Evolutionary conservation across 2,113 vertebrate genomes (phyloP), one percentile per base, ranked within the genome.

Genomic region (western clawed frog (Xenopus tropicalis)): DNA sequence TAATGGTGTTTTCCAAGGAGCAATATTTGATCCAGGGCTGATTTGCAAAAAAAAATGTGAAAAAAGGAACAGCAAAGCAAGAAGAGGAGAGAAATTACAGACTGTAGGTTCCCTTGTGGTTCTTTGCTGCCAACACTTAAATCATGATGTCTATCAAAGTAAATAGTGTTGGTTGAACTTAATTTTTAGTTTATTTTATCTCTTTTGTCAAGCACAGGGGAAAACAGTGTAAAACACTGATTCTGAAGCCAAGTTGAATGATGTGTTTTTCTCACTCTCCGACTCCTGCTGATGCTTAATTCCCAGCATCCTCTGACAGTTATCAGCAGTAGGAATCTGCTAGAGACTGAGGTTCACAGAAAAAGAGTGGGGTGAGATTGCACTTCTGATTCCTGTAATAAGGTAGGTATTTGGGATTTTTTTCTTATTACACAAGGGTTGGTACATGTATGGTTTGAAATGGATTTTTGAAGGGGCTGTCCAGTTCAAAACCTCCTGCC

Each of bases 1-100:
- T 13, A 71, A 79, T 21, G 71, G 70, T 76, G 62, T 51, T 44
- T 74, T 81, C 73, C 65, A 83, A 77, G 21, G 52, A 79, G 1
- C 57, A 79, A 25, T 72, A 71, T 21, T 43, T 79, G 62, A n/a
- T 37, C n/a, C 61, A 78, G 82, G 76, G 69, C 44, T 71, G 23
- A 59, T 21, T 80, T 80, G 71, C 10, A 6, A 37, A 37, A 37
- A 37, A 37, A 37, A 37, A 37, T 3, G 6, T 37, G 54, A 25
- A 78, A 78, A 72, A 56, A 71, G 65, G n/a, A 56, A 54, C 71
- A 20, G 58, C 29, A 16, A 72, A 66, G 7, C 77, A 48, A 48
- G 2, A 13, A 48, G 46, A 42, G 66, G 51, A 79, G 51, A 58
- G 59, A 23, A 46, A 61, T 71, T 14, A 69, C 58, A 22, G 65